Evolutionary conservation across 2,113 vertebrate species (phyloP), one percentile per base, ranked within the genome.

Genomic region (Rhinolophus ferrumequinum): DNA sequence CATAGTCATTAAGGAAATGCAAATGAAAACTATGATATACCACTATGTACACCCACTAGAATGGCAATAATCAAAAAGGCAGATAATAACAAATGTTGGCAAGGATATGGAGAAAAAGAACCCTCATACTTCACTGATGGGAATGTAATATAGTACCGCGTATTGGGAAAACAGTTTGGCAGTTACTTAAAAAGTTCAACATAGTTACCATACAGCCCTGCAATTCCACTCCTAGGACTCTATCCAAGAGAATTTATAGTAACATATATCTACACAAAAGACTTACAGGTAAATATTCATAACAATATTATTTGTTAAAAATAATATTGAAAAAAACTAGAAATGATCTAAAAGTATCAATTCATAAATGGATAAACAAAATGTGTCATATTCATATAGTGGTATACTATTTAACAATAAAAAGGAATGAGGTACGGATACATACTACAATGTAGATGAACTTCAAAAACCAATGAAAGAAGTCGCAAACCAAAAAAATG

Each of bases 171-270:
- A 62, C 21, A 66, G 67, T 69, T 66, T 80, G 75, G 30, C 41
- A 56, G 22, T 85, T 89, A 69, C 64, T 92, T 73, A 62, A 35
- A 60, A 75, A 75, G 18, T 52, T 80, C 52, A 84, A 88, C 15
- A 62, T 54, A 56, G 83, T 91, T 88, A 84, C 24, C 26, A 60
- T 2, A 86, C 0, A 93, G 21, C 12, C 15, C 50, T 80, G 50
- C 3, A 70, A 82, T 85, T 89, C 41, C 9, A 69, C 60, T 56
- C 38, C 30, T 56, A 70, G 14, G 18, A 70, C 60, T 67, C 30
- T 90, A 81, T 35, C 15, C 60, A 92, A 92, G 21, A 86, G 14
- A 85, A 94, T 66, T 70, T 89, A 86, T 88, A 96, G 41, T 44
- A 44, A 67, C 15, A 26, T 66, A 60, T 35, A 81, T 75, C 18